These are phyloP conservation scores for Melitaea cinxia DNA, from an alignment of 1,140 invertebrate genomes.

Conservation along the genomic window DNA sequence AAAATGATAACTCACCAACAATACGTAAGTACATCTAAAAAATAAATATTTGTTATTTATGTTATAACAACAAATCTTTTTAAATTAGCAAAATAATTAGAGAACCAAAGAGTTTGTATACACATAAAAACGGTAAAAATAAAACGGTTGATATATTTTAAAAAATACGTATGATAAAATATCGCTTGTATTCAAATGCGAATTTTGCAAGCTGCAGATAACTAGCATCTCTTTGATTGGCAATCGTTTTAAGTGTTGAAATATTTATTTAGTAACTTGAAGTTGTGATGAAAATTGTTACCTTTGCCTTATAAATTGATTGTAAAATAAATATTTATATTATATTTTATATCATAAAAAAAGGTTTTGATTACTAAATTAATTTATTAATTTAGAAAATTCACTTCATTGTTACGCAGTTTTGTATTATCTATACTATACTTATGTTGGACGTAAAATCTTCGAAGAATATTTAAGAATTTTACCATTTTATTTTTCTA, in stretches of 20 bases:
- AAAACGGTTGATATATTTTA: not conserved
- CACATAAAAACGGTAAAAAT: not conserved
- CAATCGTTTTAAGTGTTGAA: conserved; percentile 40
- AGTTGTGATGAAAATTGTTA: conserved; percentile 50
- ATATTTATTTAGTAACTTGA: conserved; percentile 46
- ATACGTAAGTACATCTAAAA: conserved; percentile 58
- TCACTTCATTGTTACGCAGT: too few relatives aligned
- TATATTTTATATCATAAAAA: too few relatives aligned
- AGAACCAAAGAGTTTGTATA: not conserved
- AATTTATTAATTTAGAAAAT: too few relatives aligned
- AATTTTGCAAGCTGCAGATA: conserved; percentile 31
- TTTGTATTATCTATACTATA: too few relatives aligned
- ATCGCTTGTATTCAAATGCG: conserved; percentile 32
- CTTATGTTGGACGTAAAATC: too few relatives aligned
- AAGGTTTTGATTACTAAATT: too few relatives aligned
- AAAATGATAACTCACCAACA: conserved; percentile 52
- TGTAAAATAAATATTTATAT: too few relatives aligned
- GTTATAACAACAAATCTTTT: too few relatives aligned
- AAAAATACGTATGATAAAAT: conserved; percentile 2
- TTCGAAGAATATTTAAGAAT: too few relatives aligned
- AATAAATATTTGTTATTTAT: too few relatives aligned
- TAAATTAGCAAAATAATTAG: not conserved
- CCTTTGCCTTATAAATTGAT: conserved; percentile 49
- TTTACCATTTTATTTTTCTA: too few relatives aligned
- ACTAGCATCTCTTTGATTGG: conserved; percentile 22